phyloP scores from a whole-genome alignment of 2,888 invertebrate species.

The Lasioglossum zephyrum region DNA sequence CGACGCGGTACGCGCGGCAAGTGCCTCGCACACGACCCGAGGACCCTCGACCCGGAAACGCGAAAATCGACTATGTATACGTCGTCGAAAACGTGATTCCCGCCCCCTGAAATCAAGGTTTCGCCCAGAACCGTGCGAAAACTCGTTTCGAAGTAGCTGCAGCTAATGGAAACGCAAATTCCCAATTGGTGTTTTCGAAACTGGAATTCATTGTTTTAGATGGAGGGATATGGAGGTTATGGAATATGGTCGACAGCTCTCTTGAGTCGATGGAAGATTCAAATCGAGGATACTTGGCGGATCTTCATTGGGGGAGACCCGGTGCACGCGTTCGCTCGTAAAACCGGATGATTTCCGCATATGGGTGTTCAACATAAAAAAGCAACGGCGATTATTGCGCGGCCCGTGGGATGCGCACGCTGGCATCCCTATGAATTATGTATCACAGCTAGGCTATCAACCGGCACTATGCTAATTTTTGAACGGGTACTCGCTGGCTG shows the following conservation, averaged over 20 bases:
- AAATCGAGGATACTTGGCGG: neutral
- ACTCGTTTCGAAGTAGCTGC: neutral
- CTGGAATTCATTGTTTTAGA: neutral
- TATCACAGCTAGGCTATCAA: conserved; percentile 62
- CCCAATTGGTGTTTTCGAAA: neutral
- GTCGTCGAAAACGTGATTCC: neutral
- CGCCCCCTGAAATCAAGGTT: neutral
- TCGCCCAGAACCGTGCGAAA: neutral
- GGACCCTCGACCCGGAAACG: conserved; percentile 8
- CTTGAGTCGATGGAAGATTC: neutral
- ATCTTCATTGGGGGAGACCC: conserved; percentile 29
- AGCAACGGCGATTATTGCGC: conserved; percentile 40
- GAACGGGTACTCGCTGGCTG: conserved; percentile 51
- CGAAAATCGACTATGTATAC: neutral
- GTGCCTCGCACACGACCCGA: neutral
- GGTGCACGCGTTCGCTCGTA: conserved; percentile 19
- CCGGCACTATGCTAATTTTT: conserved; percentile 68
- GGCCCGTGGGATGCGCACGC: conserved; percentile 37
- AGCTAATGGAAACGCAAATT: neutral
- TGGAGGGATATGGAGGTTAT: neutral
- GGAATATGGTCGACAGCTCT: neutral
- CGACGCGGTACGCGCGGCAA: neutral
- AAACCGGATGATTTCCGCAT: conserved; percentile 48
- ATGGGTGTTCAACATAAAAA: conserved; percentile 67
- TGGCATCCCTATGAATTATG: conserved; percentile 61